Evolutionary conservation across 2,797 vertebrate genomes (phyloP).

Genomic region (Mico argentatus): DNA sequence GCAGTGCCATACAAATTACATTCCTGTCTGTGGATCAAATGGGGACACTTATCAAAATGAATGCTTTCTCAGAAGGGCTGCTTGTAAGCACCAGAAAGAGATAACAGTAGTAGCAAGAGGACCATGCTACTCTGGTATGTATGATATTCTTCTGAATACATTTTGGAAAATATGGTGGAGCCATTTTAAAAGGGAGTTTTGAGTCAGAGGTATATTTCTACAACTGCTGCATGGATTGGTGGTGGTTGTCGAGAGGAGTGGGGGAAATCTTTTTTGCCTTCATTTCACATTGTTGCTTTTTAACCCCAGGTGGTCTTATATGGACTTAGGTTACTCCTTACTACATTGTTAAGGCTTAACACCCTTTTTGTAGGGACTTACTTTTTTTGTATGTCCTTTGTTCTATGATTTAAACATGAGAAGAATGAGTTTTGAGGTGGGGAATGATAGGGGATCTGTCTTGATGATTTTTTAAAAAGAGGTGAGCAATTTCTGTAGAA

Average conservation of each 20-base stretch:
- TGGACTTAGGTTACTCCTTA: neutral
- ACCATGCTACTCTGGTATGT: slow-evolving; percentile 93
- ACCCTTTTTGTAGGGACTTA: neutral
- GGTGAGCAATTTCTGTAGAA: neutral
- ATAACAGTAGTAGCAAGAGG: slow-evolving; percentile 92
- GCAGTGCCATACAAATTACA: slow-evolving; percentile 96
- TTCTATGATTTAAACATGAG: neutral
- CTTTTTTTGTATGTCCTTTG: neutral
- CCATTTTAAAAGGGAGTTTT: neutral
- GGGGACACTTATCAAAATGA: slow-evolving; percentile 98
- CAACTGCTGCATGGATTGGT: neutral
- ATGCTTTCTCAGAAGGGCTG: slow-evolving; percentile 94
- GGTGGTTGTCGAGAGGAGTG: neutral
- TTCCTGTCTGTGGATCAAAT: slow-evolving; percentile 96
- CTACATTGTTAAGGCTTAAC: neutral
- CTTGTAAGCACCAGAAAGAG: slow-evolving; percentile 95
- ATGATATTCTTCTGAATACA: slow-evolving; percentile 36
- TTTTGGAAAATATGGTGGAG: neutral
- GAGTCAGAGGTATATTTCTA: neutral
- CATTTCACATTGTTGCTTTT: slow-evolving; percentile 8
- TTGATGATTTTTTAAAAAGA: neutral
- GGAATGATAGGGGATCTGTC: neutral
- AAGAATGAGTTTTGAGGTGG: neutral
- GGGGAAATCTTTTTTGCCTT: neutral
- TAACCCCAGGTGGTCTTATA: neutral